Evolutionary conservation across 2,113 vertebrate species (phyloP).

Genomic region (Thomomys bottae): DNA sequence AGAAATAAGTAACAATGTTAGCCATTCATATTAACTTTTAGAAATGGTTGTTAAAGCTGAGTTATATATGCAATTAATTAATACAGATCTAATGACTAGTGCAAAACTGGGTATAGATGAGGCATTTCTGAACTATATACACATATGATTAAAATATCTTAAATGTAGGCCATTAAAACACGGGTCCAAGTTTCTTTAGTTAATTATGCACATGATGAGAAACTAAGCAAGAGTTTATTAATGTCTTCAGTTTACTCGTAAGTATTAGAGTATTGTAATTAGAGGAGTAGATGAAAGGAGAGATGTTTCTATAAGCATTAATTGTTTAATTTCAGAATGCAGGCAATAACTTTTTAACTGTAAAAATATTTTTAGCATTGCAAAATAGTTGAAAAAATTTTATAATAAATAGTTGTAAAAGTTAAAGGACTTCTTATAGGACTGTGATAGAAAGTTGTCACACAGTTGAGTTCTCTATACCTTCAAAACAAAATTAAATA

Average conservation of each 20-base stretch:
- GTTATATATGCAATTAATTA: not conserved
- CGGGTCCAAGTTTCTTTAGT: not conserved
- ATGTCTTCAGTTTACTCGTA: not conserved
- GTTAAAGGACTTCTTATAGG: no score
- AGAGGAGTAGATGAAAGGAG: not conserved
- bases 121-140: not conserved
- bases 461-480: not conserved
- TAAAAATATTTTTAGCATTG: not conserved
- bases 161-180: not conserved
- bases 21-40: not conserved
- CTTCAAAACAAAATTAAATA: not conserved
- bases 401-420: not conserved
- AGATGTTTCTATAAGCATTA: not conserved
- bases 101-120: not conserved
- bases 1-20: not conserved
- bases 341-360: not conserved
- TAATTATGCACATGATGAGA: constrained; percentile 12
- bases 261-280: not conserved
- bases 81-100: not conserved
- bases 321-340: not conserved
- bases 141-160: not conserved
- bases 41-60: not conserved
- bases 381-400: not conserved
- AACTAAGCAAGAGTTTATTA: not conserved
- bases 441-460: not conserved